phyloP scores from a whole-genome alignment of 2,113 vertebrate species.

The Lichenostomus cassidix region DNA sequence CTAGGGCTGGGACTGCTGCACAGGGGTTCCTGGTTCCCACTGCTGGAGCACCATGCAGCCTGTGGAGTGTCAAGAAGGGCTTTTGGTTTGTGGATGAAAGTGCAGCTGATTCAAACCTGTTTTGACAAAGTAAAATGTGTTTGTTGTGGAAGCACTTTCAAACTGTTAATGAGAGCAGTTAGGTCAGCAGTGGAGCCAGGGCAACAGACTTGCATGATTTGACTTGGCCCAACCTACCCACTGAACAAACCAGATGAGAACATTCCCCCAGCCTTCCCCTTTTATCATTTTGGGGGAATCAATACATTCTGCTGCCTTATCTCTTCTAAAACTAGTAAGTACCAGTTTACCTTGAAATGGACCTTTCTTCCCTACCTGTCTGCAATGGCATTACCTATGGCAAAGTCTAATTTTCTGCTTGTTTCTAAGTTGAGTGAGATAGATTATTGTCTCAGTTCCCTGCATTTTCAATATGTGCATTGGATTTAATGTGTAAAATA shows the following conservation, averaged over 20 bases:
- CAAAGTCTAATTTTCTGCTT: not conserved
- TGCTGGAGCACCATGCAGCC: accelerated
- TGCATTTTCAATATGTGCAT: not conserved
- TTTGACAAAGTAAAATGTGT: not conserved
- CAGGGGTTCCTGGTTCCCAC: accelerated
- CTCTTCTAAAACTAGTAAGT: not conserved
- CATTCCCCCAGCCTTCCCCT: not conserved
- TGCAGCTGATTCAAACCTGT: not conserved
- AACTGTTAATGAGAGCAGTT: not conserved
- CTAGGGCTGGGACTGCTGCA: not conserved
- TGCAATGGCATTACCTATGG: not conserved
- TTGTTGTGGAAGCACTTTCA: not conserved
- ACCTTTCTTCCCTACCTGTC: not conserved
- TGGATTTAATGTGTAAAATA: not conserved
- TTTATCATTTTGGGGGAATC: not conserved
- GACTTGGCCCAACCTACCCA: not conserved
- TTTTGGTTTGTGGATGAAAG: not conserved
- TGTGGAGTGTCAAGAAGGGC: accelerated
- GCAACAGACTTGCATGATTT: not conserved
- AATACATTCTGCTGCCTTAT: not conserved
- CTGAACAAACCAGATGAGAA: not conserved
- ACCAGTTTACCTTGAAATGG: not conserved
- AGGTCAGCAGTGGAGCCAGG: not conserved
- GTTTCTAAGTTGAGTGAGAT: not conserved
- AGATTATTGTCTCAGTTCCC: not conserved